Evolutionary conservation across 2,113 vertebrate genomes (phyloP).

Genomic region (Cochlearius cochlearius): DNA sequence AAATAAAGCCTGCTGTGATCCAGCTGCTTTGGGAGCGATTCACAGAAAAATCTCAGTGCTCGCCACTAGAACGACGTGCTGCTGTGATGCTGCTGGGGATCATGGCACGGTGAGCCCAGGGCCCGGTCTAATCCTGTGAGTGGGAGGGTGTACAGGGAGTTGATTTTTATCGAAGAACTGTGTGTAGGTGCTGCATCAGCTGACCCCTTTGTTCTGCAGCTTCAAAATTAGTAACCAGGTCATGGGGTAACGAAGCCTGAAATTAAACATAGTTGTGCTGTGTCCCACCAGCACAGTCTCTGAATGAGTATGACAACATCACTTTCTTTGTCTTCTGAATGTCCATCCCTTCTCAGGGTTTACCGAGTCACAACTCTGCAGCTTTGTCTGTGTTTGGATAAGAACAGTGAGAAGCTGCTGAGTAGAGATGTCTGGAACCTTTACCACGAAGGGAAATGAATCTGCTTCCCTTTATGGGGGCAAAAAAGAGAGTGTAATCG

Average conservation of each 20-base stretch:
- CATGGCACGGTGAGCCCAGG: constrained; percentile 85
- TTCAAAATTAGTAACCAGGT: neutral
- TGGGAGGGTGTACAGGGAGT: neutral
- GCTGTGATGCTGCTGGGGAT: constrained; percentile 90
- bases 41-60: constrained; percentile 82
- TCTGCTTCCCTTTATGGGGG: neutral
- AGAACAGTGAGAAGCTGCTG: neutral
- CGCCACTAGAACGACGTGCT: constrained; percentile 76
- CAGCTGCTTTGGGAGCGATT: constrained; percentile 92
- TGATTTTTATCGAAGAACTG: neutral
- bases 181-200: neutral
- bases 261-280: neutral
- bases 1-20: constrained; percentile 82
- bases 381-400: neutral
- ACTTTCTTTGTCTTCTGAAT: neutral
- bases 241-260: neutral
- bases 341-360: neutral
- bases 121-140: neutral
- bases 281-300: neutral
- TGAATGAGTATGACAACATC: neutral
- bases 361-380: neutral
- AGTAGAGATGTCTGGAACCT: neutral
- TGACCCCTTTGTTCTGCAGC: neutral
- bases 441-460: neutral
- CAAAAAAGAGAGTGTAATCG: neutral